Percentiles rank a stretch among this genome's conserved stretches.
These are phyloP conservation scores for Probosciger aterrimus DNA, from an alignment of 2,113 vertebrate species.

Conservation along the genomic window DNA sequence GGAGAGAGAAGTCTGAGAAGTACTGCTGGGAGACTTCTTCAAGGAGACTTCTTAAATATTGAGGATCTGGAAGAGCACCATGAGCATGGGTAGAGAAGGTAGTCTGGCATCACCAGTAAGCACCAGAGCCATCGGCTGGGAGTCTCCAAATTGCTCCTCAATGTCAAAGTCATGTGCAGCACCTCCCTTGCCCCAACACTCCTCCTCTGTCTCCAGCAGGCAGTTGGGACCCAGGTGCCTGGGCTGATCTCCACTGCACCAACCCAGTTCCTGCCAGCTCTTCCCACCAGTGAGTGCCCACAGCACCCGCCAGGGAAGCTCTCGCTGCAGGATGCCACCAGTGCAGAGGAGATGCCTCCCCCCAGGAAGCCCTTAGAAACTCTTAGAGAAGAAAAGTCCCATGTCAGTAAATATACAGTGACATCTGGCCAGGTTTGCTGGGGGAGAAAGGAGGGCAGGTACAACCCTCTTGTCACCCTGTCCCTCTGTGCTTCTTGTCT, in stretches of 20 bases:
- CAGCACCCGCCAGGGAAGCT: background rate
- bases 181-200: background rate
- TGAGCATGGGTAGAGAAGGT: background rate
- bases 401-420: background rate
- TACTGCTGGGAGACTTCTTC: background rate
- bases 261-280: background rate
- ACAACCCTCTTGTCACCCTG: background rate
- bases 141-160: background rate
- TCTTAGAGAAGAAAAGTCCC: background rate
- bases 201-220: background rate
- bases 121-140: background rate
- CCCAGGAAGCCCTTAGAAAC: background rate
- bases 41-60: background rate
- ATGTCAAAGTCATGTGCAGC: background rate
- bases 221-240: fast-evolving
- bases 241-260: background rate
- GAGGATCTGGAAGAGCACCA: background rate
- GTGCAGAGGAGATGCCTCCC: background rate
- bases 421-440: background rate
- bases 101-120: background rate
- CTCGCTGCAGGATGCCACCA: background rate
- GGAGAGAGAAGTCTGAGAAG: background rate
- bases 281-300: background rate
- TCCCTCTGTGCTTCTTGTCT: background rate
- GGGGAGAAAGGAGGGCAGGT: background rate